Conservation (phyloP, 2,888 invertebrate genomes). For the Mimas tiliae region DNA sequence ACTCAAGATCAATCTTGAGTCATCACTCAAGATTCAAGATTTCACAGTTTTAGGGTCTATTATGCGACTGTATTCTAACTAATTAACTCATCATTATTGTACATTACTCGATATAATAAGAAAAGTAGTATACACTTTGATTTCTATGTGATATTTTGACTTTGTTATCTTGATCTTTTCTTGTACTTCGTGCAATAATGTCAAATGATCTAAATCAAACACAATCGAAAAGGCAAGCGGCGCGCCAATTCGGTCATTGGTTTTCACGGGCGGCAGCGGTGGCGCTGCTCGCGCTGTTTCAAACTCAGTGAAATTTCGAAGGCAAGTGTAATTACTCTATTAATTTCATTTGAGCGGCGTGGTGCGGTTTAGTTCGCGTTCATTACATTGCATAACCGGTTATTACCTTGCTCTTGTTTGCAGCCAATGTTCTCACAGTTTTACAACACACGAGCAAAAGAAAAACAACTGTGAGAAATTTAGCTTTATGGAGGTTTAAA, state of each 20-base stretch:
- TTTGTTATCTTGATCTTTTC: no score
- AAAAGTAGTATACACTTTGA: neutral
- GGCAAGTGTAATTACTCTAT: constrained; percentile 64
- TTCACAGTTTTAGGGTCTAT: no score
- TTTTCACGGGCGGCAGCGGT: constrained; percentile 5
- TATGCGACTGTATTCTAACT: no score
- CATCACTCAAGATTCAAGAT: no score
- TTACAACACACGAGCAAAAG: constrained; percentile 57
- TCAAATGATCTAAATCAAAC: neutral
- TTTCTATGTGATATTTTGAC: neutral
- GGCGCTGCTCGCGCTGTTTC: neutral
- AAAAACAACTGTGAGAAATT: constrained; percentile 71
- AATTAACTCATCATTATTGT: no score
- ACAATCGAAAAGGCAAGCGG: neutral
- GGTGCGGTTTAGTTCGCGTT: constrained; percentile 55
- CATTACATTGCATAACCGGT: constrained; percentile 67
- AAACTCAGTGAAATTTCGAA: constrained; percentile 49
- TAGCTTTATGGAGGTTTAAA: constrained; percentile 47
- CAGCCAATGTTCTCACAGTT: constrained; percentile 64
- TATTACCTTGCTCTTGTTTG: constrained; percentile 69
- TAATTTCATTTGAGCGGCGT: constrained; percentile 55
- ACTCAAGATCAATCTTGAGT: no score
- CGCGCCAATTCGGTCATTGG: constrained; percentile 5
- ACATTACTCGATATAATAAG: neutral
- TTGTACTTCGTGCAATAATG: neutral